Percentiles rank a stretch among this genome's conserved stretches.
phyloP scores from a whole-genome alignment of 2,113 vertebrate genomes.

The Strix uralensis region DNA sequence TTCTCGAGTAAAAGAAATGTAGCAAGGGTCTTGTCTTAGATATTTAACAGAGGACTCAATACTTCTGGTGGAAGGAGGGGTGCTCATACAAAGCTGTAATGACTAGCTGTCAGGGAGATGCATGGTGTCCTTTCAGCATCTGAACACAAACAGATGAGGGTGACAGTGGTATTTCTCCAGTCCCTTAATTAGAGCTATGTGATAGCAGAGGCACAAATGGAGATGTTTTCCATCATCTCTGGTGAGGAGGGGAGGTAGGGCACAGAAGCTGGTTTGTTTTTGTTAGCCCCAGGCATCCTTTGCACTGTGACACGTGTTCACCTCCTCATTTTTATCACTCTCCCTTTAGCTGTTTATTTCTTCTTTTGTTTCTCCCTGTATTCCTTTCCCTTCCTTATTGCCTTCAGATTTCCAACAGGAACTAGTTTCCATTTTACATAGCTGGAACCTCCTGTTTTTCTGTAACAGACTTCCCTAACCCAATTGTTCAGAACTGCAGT shows the following conservation, averaged over 20 bases:
- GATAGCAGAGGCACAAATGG: constrained; percentile 50
- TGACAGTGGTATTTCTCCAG: constrained; percentile 73
- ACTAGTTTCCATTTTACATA: not conserved
- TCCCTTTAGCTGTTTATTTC: not conserved
- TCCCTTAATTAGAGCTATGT: constrained; percentile 77
- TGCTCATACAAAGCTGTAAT: constrained; percentile 66
- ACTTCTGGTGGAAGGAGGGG: constrained; percentile 53
- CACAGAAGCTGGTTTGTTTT: constrained; percentile 2
- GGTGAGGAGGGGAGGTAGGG: constrained; percentile 1
- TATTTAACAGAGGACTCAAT: constrained; percentile 6
- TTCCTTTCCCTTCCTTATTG: not conserved
- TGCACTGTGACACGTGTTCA: not conserved
- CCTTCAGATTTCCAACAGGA: not conserved
- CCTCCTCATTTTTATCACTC: not conserved
- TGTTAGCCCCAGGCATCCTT: not conserved
- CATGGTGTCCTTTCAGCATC: constrained; percentile 75
- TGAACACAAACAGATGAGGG: constrained; percentile 72
- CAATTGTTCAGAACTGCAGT: not conserved
- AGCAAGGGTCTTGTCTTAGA: not conserved
- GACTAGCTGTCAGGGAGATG: constrained; percentile 81
- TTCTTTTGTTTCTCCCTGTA: not conserved
- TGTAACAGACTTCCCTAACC: not conserved
- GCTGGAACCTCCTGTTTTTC: not conserved
- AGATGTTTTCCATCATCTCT: constrained; percentile 66
- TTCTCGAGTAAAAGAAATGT: not conserved